phyloP scores from a whole-genome alignment of 2,113 vertebrate genomes.

The Saguinus imperator region DNA sequence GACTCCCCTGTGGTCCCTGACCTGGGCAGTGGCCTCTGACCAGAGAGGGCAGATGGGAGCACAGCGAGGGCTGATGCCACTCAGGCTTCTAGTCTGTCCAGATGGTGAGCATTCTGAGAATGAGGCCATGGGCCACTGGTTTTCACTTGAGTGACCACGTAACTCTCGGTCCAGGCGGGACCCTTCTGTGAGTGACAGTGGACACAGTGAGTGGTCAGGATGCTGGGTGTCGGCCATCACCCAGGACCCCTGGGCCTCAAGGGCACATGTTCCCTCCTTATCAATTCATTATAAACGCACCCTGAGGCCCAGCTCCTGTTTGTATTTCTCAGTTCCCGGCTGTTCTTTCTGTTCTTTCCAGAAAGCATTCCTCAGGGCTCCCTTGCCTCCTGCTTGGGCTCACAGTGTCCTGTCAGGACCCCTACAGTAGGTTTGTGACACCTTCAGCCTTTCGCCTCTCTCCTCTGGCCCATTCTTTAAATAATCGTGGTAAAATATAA shows the following conservation, averaged over 20 bases:
- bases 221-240: not conserved
- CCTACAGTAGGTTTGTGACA: not conserved
- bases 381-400: not conserved
- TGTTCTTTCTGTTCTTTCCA: not conserved
- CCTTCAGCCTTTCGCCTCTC: too few species aligned
- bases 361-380: rapidly evolving
- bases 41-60: not conserved
- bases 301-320: rapidly evolving
- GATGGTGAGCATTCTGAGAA: rapidly evolving
- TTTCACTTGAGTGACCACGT: rapidly evolving
- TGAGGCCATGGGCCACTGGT: rapidly evolving
- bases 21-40: not conserved
- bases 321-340: not conserved
- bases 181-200: not conserved
- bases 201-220: not conserved
- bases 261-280: not conserved
- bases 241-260: rapidly evolving
- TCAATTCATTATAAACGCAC: rapidly evolving
- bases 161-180: rapidly evolving
- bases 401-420: rapidly evolving
- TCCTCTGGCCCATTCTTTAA: not conserved
- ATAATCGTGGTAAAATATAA: not conserved
- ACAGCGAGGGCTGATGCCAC: rapidly evolving
- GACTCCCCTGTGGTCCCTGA: not conserved
- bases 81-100: rapidly evolving